Conservation (phyloP, 2,797 vertebrate species). For the Emys orbicularis region DNA sequence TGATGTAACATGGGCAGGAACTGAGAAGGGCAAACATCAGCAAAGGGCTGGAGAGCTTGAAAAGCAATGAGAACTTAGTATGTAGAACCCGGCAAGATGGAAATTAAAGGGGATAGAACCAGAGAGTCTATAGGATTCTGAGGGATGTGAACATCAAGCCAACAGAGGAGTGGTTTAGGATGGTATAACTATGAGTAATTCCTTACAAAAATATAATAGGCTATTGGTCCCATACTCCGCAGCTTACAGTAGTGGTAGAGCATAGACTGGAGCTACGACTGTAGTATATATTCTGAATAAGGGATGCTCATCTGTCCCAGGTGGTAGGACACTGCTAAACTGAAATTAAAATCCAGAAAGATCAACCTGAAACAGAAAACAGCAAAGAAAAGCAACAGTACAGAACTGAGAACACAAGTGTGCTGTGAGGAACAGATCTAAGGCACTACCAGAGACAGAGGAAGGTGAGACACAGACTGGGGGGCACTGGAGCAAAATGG, state of each 20-base stretch:
- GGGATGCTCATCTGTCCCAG: not conserved
- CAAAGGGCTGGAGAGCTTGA: constrained; percentile 60
- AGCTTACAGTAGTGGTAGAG: not conserved
- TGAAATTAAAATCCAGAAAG: too few relatives aligned
- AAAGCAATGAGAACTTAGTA: constrained; percentile 71
- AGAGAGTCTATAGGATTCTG: constrained; percentile 57
- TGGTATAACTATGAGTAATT: not conserved
- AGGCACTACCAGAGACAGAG: not conserved
- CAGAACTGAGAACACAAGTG: too few relatives aligned
- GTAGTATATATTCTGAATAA: constrained; percentile 11
- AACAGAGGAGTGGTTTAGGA: not conserved
- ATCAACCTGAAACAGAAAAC: not conserved
- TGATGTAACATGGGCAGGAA: constrained; percentile 66
- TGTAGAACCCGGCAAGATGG: constrained; percentile 41
- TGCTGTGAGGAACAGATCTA: too few relatives aligned
- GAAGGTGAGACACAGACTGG: too few relatives aligned
- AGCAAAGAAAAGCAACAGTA: too few relatives aligned
- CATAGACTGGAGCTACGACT: not conserved
- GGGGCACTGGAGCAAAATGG: not conserved
- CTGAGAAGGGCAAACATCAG: constrained; percentile 67
- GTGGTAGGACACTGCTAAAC: too few relatives aligned
- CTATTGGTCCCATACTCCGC: not conserved
- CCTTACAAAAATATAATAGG: constrained; percentile 14
- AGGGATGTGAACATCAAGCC: constrained; percentile 48
- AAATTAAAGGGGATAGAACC: constrained; percentile 69